Evolutionary conservation across 1,140 invertebrate genomes (phyloP).

Genomic region (Papilio dardanus): DNA sequence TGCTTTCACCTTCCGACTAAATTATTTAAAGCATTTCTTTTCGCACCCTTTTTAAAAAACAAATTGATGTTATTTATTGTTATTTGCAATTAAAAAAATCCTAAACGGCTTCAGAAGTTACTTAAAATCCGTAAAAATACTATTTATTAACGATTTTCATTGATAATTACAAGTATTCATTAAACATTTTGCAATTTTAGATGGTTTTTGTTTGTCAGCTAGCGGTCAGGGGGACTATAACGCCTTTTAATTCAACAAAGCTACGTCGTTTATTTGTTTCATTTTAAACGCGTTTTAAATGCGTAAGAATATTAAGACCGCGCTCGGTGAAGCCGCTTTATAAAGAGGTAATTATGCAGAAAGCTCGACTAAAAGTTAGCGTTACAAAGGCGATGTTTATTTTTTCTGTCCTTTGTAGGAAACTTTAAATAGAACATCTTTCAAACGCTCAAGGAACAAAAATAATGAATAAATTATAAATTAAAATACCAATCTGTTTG

Average conservation of each 20-base stretch:
- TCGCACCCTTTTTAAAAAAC: not conserved
- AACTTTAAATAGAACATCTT: constrained; percentile 5
- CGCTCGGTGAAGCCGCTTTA: not conserved
- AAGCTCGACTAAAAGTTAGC: constrained; percentile 13
- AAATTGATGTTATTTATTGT: not conserved
- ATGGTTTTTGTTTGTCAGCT: no score
- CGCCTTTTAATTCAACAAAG: not conserved
- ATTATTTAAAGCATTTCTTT: not conserved
- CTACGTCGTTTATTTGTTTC: not conserved
- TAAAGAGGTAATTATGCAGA: constrained; percentile 22
- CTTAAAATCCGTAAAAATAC: no score
- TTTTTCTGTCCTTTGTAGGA: constrained; percentile 12
- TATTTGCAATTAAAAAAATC: not conserved
- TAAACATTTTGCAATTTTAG: not conserved
- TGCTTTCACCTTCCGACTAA: constrained; percentile 14
- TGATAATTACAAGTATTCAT: not conserved
- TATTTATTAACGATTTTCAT: not conserved
- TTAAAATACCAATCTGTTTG: not conserved
- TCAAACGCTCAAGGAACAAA: not conserved
- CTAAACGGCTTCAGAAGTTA: not conserved
- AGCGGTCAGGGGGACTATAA: no score
- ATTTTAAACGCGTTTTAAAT: constrained; percentile 3
- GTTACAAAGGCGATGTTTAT: constrained; percentile 23
- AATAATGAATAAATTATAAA: not conserved
- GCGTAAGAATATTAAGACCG: not conserved